Base-by-base conservation (phyloP, 2,888 invertebrate genomes). In the Asteroscopus sphinx region DNA sequence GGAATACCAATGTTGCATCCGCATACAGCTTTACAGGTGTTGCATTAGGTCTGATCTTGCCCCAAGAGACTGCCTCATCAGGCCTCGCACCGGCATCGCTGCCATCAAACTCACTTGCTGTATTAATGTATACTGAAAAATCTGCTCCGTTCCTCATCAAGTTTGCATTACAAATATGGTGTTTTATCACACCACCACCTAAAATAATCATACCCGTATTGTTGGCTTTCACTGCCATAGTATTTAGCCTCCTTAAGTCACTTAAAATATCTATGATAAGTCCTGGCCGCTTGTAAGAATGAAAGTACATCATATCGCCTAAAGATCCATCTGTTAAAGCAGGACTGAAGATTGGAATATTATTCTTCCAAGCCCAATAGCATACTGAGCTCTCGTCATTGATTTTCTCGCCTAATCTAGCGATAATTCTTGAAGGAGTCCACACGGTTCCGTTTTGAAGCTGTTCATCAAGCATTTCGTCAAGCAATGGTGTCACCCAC, bases 251-350 rank as follows among this genome's bases (percentile, higher is more conserved):
- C 51, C 97, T 95, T 56, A 99, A 94, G 94, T 99, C 99, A 84
- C 98, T 97, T 16, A 99, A 94, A 83, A 99, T 98, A 86, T 99
- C 99, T 42, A 99, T 93, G 25, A 99, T 95, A 6, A 99, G 95
- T 0, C 99, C 99, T 0, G 99, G 98, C 85, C 97, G 97, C 75
- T 96, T 97, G 85, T 97, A 99, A 0, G 99, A 98, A 91, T 99
- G 99, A 84, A 99, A 99, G 88, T 98, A 99, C 96, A 99, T 97
- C 99, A 99, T 99, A 86, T 99, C 99, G 0, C 99, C 99, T 61
- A 98, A 93, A 73, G 99, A 99, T 0, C 99, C 99, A 93, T 99
- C 99, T 0, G 99, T 99, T 61, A 99, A 92, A 0, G 99, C 99
- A 0, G 99, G 99, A 91, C 99, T 98, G 86, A 98, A 99, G 0